Evolutionary conservation across 2,888 invertebrate genomes (phyloP), one percentile per base, ranked within the genome.

Genomic region (Oscheius sp.): DNA sequence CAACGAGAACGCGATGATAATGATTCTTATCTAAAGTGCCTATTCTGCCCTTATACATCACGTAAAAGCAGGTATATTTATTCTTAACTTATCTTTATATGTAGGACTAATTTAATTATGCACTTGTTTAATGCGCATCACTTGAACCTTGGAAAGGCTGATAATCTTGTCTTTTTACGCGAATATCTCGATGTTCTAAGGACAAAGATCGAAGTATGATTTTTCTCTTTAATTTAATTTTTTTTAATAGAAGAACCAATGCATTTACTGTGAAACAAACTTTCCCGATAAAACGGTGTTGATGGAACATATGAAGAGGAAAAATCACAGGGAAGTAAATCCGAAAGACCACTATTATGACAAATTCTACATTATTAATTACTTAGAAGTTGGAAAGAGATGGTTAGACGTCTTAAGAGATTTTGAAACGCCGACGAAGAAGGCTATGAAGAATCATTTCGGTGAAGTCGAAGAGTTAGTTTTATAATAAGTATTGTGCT

Each of bases 271-370:
- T 87, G 94, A 95, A 87, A 94, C 93, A 81, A 88, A 90, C 0
- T 97, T 95, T 86, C 92, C 93, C 86, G 94, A 94, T 86, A 90
- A 94, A 17, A 90, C 89, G 33, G 92, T 92, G 41, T 88, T 97
- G 0, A 95, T 94, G 87, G 95, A 95, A 83, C 97, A 97, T 85
- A 97, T 97, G 96, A 90, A 96, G 28, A 97, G 96, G 86, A 95
- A 96, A 86, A 91, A 92, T 9, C 97, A 97, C 86, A 94, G 95
- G 86, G 90, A 93, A 84, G 61, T 61, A 6, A 95, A 96, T 87
- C 93, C 95, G 0, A 90, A 91, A 51, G 94, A 95, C 85, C 90
- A 90, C 75, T 90, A 90, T 61, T 97, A 94, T 87, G 96, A 97
- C 87, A 92, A 91, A 87, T 96, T 91, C 87, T 96, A 90, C 82